Evolutionary conservation across 2,797 vertebrate species (phyloP), one percentile per base, ranked within the genome.

Genomic region (Falco concolor): DNA sequence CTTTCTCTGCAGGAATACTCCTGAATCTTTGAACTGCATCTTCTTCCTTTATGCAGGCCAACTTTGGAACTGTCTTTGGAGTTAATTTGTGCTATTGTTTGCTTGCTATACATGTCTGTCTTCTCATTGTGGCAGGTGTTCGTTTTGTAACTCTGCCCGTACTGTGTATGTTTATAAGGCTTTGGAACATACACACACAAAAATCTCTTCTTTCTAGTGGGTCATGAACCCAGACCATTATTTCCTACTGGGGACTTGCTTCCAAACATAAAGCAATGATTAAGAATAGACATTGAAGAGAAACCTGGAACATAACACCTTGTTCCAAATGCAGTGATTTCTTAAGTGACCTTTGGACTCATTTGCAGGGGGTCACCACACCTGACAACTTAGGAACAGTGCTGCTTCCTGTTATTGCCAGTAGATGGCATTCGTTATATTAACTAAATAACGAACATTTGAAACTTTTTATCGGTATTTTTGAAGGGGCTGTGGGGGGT

Each of bases 391-490:
- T 65, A 52, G 3, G 36, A 94, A 63, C 70, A 72, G 28, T 95
- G 95, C 54, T 84, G 73, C 87, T 78, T 84, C 59, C 12, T 80
- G 75, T 70, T 92, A 57, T 64, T 94, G 91, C 94, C 96, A 56
- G 94, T 95, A 96, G 96, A 88, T 96, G 96, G 92, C 92, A 89
- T 96, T 95, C 87, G 96, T 96, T 96, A 93, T 95, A 86, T 49
- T 86, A 92, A 91, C 76, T 95, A 84, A 74, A 65, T 93, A 89
- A 44, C n/a, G 36, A 38, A 38, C 36, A 38, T 80, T 87, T 50
- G 60, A 57, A 93, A 87, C 36, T 8, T 82, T 69, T 83, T 65
- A 21, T 60, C 56, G 21, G 8, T 22, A 8, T 17, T 27, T 42
- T 54, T 14, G 54, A 49, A 27, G 1, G 6, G 1, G 4, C 8